Conservation (phyloP, 2,113 vertebrate species). For the Gorilla gorilla region DNA sequence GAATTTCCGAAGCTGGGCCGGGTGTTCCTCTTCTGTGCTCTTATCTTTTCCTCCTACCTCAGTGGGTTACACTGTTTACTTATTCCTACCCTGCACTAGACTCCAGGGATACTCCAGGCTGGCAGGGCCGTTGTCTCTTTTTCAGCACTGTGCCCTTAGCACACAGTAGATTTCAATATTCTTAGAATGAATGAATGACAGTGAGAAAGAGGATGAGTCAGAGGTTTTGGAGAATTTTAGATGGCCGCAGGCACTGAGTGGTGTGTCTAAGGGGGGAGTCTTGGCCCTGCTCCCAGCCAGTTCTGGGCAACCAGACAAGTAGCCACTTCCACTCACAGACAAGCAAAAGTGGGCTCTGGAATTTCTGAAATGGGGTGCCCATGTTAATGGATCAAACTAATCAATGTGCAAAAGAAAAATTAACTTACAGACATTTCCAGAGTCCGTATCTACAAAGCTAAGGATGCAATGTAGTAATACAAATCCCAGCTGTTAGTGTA, state of each 20-base stretch:
- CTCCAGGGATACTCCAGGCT: background rate
- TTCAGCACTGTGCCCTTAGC: background rate
- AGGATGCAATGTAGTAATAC: background rate
- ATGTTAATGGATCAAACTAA: background rate
- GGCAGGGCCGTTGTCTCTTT: background rate
- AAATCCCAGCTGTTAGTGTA: background rate
- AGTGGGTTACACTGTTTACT: background rate
- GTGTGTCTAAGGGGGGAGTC: background rate
- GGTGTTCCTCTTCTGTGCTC: background rate
- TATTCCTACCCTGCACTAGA: background rate
- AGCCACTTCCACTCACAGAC: conserved; percentile 54
- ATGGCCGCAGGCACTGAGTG: background rate
- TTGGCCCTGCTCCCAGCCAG: conserved; percentile 28
- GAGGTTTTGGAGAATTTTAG: background rate
- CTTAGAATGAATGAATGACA: background rate
- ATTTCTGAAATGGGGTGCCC: background rate
- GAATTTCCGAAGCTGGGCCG: background rate
- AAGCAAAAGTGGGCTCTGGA: conserved; percentile 23
- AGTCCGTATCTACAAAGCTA: background rate
- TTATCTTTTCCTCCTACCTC: background rate
- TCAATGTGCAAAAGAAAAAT: background rate
- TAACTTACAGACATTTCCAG: background rate
- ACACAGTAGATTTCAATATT: background rate
- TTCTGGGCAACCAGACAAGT: conserved; percentile 43
- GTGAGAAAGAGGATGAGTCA: background rate